phyloP scores from a whole-genome alignment of 1,140 invertebrate species.

The Amphibalanus amphitrite region DNA sequence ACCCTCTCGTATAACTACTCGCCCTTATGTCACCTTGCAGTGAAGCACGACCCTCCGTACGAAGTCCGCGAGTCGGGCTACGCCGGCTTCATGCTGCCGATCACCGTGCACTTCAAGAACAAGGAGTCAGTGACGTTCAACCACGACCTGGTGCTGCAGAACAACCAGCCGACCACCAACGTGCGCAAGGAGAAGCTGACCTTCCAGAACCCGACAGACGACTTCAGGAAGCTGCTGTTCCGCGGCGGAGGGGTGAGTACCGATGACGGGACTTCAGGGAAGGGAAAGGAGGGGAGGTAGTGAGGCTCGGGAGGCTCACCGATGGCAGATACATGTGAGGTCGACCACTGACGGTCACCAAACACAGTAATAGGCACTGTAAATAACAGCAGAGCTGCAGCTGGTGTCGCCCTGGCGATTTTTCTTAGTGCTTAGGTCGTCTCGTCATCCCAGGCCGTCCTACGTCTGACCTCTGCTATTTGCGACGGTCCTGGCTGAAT shows the following conservation, averaged over 20 bases:
- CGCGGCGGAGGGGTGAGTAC: conserved; percentile 60
- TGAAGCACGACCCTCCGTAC: conserved; percentile 81
- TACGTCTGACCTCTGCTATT: too few relatives aligned
- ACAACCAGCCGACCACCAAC: conserved; percentile 46
- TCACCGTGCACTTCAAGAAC: conserved; percentile 79
- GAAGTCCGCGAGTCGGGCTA: conserved; percentile 79
- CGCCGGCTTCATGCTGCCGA: conserved; percentile 75
- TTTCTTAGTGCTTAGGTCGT: too few relatives aligned
- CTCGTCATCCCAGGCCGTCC: too few relatives aligned
- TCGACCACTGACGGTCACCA: too few relatives aligned
- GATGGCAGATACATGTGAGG: too few relatives aligned
- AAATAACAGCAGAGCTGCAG: too few relatives aligned
- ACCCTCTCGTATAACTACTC: too few relatives aligned
- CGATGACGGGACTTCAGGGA: not conserved
- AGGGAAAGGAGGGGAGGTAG: too few relatives aligned
- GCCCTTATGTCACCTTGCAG: conserved; percentile 27
- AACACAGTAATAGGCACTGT: too few relatives aligned
- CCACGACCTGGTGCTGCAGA: conserved; percentile 71
- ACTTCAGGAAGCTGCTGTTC: conserved; percentile 69
- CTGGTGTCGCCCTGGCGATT: too few relatives aligned
- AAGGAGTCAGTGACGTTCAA: conserved; percentile 77
- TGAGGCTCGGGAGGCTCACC: too few relatives aligned
- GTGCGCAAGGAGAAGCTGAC: conserved; percentile 51
- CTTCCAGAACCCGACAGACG: conserved; percentile 67
- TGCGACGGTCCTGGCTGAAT: too few relatives aligned